Evolutionary conservation across 2,113 vertebrate species (phyloP).

Genomic region (Lipophrys pholis): DNA sequence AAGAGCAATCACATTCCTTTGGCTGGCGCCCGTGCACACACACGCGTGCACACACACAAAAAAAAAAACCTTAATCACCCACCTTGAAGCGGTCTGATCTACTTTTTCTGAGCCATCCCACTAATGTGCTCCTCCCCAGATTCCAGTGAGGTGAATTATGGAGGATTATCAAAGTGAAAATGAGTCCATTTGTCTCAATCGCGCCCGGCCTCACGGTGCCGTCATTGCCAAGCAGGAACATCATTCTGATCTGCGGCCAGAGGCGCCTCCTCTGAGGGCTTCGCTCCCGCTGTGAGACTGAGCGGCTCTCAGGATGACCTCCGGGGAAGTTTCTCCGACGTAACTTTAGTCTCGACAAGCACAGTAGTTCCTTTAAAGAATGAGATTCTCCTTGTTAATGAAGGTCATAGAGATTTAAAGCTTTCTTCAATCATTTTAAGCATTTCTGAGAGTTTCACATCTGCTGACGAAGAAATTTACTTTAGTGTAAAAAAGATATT

Average conservation of each 20-base stretch:
- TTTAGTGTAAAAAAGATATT: too few species aligned
- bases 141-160: conserved; percentile 34
- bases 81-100: conserved; percentile 15
- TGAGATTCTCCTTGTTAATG: too few species aligned
- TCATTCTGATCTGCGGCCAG: conserved; percentile 9
- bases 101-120: not conserved
- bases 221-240: conserved; percentile 9
- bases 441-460: too few species aligned
- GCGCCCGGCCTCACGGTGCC: not conserved
- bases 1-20: conserved; percentile 45
- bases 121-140: conserved; percentile 17
- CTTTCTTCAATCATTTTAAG: too few species aligned
- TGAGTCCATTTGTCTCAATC: conserved; percentile 49
- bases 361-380: too few species aligned
- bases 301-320: not conserved
- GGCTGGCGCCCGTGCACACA: conserved; percentile 23
- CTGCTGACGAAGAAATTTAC: too few species aligned
- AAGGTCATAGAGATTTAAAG: too few species aligned
- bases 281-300: not conserved
- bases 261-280: not conserved
- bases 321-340: not conserved
- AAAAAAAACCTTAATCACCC: conserved; percentile 6
- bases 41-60: not conserved
- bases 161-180: conserved; percentile 42
- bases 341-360: not conserved